Evolutionary conservation across 1,140 invertebrate genomes (phyloP).

Genomic region (Bombyx mandarina): DNA sequence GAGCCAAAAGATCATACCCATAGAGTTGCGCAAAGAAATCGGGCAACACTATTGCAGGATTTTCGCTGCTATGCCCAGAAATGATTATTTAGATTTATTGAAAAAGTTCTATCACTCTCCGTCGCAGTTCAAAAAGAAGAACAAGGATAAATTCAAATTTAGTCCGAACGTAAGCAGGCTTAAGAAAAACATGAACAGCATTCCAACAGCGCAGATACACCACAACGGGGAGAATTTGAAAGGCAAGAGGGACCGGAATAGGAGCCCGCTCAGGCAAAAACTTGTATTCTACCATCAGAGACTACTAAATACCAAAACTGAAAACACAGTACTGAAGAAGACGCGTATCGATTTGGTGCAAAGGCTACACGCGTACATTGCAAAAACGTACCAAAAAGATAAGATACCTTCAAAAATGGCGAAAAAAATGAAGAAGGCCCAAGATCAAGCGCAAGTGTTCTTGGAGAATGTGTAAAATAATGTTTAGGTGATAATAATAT

Average conservation of each 20-base stretch:
- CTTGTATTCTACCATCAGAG: constrained; percentile 34
- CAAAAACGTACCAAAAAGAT: constrained; percentile 20
- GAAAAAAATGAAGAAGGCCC: constrained; percentile 44
- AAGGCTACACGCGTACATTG: constrained; percentile 29
- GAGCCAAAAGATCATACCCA: constrained; percentile 49
- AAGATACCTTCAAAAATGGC: constrained; percentile 27
- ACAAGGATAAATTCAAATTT: constrained; percentile 23
- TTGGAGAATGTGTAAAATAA: constrained; percentile 44
- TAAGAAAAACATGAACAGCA: constrained; percentile 22
- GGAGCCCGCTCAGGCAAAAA: constrained; percentile 15
- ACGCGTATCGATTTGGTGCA: constrained; percentile 25
- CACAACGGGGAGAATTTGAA: no score
- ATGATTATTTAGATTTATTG: constrained; percentile 62
- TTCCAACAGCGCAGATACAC: constrained; percentile 12
- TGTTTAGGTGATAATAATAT: constrained; percentile 21
- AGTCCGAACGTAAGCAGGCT: constrained; percentile 20
- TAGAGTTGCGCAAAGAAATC: constrained; percentile 56
- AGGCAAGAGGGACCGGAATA: constrained; percentile 3
- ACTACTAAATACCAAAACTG: constrained; percentile 25
- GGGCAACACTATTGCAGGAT: constrained; percentile 65
- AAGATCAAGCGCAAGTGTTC: constrained; percentile 45
- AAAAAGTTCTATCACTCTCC: constrained; percentile 42
- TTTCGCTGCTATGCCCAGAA: constrained; percentile 56
- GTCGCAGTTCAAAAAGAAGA: constrained; percentile 21
- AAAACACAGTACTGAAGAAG: constrained; percentile 25